These are phyloP conservation scores for Tinamus major DNA, from an alignment of 2,797 vertebrate species.

Conservation along the genomic window DNA sequence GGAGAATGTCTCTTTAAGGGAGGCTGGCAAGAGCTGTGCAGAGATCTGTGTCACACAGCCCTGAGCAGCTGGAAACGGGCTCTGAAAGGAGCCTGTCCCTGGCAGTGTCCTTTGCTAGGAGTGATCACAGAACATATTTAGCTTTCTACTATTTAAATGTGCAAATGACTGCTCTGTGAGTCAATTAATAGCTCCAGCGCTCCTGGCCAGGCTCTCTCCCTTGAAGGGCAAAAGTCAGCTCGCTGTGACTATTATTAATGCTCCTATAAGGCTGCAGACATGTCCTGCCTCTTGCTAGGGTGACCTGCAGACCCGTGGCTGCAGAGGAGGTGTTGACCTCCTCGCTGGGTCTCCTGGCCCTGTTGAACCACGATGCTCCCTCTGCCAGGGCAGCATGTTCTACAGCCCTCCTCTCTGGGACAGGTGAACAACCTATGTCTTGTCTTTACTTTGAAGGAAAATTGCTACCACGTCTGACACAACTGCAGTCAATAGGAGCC, in stretches of 20 bases:
- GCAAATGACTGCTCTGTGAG: conserved; percentile 21
- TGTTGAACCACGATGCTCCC: background rate
- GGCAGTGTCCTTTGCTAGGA: background rate
- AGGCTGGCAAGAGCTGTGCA: background rate
- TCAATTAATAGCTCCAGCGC: conserved; percentile 35
- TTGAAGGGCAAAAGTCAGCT: conserved; percentile 52
- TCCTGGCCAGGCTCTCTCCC: conserved; percentile 1
- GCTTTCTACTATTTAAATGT: conserved; percentile 28
- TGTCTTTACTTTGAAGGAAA: background rate
- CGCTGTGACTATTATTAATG: background rate
- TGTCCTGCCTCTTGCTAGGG: background rate
- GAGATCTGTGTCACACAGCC: background rate
- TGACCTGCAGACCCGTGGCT: background rate
- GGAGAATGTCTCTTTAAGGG: background rate
- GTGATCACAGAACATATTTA: conserved; percentile 20
- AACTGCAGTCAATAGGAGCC: background rate
- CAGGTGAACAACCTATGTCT: background rate
- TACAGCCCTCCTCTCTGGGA: background rate
- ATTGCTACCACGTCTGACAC: background rate
- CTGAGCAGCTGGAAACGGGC: background rate
- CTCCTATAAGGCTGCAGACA: background rate
- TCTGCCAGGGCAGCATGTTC: background rate
- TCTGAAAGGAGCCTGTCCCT: background rate
- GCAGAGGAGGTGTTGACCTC: background rate
- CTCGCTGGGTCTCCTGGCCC: background rate